Evolutionary conservation across 2,888 invertebrate genomes (phyloP).

Genomic region (Cantharis nigra): DNA sequence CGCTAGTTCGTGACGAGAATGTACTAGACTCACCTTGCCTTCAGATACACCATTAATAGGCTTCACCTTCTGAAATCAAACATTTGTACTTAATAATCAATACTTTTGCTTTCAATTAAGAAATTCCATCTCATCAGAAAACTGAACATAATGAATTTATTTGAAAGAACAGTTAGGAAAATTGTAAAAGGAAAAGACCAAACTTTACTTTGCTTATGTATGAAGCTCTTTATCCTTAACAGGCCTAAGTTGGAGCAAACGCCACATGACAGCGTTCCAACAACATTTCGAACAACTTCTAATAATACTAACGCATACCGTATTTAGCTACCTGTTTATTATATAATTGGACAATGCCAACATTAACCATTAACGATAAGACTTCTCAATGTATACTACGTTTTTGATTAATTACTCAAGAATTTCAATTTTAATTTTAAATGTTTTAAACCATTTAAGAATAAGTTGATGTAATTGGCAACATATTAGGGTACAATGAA

Average conservation of each 20-base stretch:
- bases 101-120: slow-evolving; percentile 4
- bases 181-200: background rate
- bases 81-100: background rate
- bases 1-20: slow-evolving; percentile 50
- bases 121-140: background rate
- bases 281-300: slow-evolving; percentile 43
- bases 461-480: slow-evolving; percentile 26
- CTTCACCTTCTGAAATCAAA: slow-evolving; percentile 15
- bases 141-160: background rate
- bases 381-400: slow-evolving; percentile 20
- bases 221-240: slow-evolving; percentile 24
- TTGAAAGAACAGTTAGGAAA: slow-evolving; percentile 1
- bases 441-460: slow-evolving; percentile 28
- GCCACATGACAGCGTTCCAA: slow-evolving; percentile 40
- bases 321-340: slow-evolving; percentile 45
- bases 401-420: slow-evolving; percentile 33
- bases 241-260: slow-evolving; percentile 33
- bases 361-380: slow-evolving; percentile 23
- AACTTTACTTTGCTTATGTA: background rate
- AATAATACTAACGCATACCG: slow-evolving; percentile 41
- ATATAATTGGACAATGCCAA: slow-evolving; percentile 45
- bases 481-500: slow-evolving; percentile 35
- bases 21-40: slow-evolving; percentile 48
- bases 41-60: slow-evolving; percentile 40
- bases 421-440: slow-evolving; percentile 34